These are phyloP conservation scores for Spongilla lacustris DNA, from an alignment of 37 sponge, comb jelly and placozoan genomes.

Conservation along the genomic window DNA sequence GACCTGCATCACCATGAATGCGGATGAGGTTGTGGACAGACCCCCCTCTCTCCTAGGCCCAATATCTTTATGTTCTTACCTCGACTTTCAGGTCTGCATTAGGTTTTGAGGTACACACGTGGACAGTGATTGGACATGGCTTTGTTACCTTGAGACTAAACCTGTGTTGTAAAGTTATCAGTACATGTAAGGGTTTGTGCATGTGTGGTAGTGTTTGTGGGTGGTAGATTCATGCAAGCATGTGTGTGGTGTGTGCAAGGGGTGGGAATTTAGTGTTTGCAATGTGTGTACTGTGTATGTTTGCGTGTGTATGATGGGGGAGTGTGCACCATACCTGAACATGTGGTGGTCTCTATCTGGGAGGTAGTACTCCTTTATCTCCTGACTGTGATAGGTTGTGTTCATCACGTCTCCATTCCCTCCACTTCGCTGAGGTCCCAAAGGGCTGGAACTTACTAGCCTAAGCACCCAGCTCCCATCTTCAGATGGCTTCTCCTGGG, in stretches of 20 bases:
- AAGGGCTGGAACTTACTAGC: conserved; percentile 43
- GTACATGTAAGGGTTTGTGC: not conserved
- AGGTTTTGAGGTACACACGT: conserved; percentile 81
- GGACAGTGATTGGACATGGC: conserved; percentile 73
- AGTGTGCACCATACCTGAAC: conserved; percentile 69
- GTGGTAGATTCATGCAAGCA: too few species aligned
- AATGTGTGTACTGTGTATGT: conserved; percentile 2
- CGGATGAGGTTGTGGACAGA: too few species aligned
- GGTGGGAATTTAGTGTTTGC: too few species aligned
- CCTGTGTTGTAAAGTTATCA: conserved; percentile 31
- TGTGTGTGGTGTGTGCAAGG: too few species aligned
- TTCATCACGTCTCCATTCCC: conserved; percentile 15
- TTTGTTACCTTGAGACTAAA: conserved; percentile 43
- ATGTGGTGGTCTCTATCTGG: conserved; percentile 81
- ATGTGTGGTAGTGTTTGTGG: not conserved
- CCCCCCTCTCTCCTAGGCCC: not conserved
- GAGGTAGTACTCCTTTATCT: conserved; percentile 82
- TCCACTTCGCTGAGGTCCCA: conserved; percentile 24
- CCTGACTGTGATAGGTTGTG: conserved; percentile 54
- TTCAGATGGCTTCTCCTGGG: conserved; percentile 21
- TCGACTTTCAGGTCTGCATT: conserved; percentile 79
- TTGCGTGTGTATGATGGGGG: too few species aligned
- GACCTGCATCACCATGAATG: conserved; percentile 68
- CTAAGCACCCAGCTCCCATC: conserved; percentile 44
- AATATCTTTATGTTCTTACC: conserved; percentile 43